Conservation (phyloP, 2,797 vertebrate genomes). For the Premnoplex brunnescens region DNA sequence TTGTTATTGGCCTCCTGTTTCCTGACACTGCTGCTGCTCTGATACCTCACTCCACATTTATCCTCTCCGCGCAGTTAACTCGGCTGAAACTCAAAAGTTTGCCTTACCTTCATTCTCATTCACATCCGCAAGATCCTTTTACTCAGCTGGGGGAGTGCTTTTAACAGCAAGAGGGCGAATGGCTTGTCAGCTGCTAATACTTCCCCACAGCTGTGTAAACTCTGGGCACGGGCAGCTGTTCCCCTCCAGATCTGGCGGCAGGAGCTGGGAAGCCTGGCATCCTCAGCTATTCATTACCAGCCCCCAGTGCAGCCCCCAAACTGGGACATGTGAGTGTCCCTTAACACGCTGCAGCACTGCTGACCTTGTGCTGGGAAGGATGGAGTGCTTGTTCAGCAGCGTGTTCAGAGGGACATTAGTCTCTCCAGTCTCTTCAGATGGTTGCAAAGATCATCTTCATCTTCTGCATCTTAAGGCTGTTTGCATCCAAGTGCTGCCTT, state of each 20-base stretch:
- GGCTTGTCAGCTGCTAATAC: constrained; percentile 56
- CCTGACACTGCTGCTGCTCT: background rate
- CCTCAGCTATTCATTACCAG: constrained; percentile 9
- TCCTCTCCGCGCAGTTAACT: background rate
- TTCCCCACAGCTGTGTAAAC: constrained; percentile 64
- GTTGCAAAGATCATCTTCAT: background rate
- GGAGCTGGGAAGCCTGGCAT: constrained; percentile 41
- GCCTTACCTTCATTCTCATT: background rate
- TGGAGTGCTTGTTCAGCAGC: background rate
- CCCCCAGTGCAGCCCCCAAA: background rate
- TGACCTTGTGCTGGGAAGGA: background rate
- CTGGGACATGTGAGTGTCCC: background rate
- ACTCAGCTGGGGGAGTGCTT: background rate
- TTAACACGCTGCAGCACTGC: fast-evolving
- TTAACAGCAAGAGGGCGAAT: background rate
- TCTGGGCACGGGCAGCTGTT: constrained; percentile 42
- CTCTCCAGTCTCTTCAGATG: background rate
- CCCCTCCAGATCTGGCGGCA: background rate
- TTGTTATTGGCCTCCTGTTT: background rate
- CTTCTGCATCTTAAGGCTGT: background rate
- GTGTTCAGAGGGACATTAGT: background rate
- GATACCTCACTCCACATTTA: background rate
- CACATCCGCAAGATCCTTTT: background rate
- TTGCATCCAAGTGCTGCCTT: background rate
- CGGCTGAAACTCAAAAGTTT: background rate